Evolutionary conservation across 1,140 invertebrate species (phyloP).

Genomic region (Protaetia brevitarsis): DNA sequence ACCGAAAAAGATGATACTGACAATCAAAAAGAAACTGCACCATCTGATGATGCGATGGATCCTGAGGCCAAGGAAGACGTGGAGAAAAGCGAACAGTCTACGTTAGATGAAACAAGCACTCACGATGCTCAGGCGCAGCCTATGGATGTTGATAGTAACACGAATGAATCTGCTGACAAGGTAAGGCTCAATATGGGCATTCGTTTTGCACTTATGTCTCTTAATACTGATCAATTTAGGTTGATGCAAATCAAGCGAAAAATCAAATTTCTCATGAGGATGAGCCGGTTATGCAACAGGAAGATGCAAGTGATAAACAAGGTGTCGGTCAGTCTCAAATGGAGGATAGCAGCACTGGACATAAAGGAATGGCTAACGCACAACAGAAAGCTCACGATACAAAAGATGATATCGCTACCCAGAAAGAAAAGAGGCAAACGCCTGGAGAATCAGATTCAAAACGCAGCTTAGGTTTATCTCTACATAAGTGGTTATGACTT

Average conservation of each 20-base stretch:
- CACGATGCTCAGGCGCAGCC: conserved; percentile 49
- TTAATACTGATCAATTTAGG: conserved; percentile 30
- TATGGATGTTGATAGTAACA: conserved; percentile 48
- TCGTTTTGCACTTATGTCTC: not conserved
- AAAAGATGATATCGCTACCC: conserved; percentile 42
- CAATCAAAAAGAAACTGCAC: conserved; percentile 45
- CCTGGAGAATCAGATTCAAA: conserved; percentile 52
- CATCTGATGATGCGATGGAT: conserved; percentile 34
- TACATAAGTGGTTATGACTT: not conserved
- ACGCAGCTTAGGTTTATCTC: conserved; percentile 45
- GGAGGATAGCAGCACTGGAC: conserved; percentile 51
- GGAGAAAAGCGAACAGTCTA: conserved; percentile 33
- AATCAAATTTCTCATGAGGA: conserved; percentile 33
- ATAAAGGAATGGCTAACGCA: conserved; percentile 48
- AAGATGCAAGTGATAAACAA: conserved; percentile 51
- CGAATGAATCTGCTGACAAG: conserved; percentile 46
- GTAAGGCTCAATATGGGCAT: conserved; percentile 31
- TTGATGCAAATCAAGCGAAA: conserved; percentile 47
- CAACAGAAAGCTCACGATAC: conserved; percentile 39
- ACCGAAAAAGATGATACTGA: conserved; percentile 36
- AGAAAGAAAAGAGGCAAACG: conserved; percentile 42
- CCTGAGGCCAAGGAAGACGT: conserved; percentile 30
- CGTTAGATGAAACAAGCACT: conserved; percentile 47
- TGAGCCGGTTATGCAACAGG: conserved; percentile 35
- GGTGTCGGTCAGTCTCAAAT: conserved; percentile 54